phyloP scores from a whole-genome alignment of 2,113 vertebrate genomes.

The Corythornis cristatus region DNA sequence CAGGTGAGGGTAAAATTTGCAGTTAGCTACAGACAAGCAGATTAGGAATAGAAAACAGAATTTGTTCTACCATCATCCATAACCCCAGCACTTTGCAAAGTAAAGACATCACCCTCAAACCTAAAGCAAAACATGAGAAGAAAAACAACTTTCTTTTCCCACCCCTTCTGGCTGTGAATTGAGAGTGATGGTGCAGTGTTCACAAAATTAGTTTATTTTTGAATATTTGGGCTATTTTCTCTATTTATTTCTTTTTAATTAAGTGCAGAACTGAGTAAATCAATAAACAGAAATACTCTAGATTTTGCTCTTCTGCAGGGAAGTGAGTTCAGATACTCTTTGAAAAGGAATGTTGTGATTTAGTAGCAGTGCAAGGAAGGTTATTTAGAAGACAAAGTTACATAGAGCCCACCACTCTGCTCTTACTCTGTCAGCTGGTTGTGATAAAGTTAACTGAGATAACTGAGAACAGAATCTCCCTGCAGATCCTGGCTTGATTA shows the following conservation, averaged over 20 bases:
- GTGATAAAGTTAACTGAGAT: slow-evolving; percentile 35
- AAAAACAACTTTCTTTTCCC: background rate
- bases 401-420: background rate
- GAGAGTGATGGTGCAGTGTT: background rate
- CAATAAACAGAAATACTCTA: background rate
- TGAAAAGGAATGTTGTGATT: background rate
- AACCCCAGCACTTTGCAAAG: background rate
- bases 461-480: background rate
- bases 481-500: slow-evolving; percentile 17
- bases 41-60: slow-evolving; percentile 10
- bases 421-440: background rate
- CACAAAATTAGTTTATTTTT: background rate
- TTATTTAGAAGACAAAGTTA: slow-evolving; percentile 35
- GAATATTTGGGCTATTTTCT: background rate
- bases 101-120: background rate
- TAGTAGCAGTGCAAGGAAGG: background rate
- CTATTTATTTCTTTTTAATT: background rate
- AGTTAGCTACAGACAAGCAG: slow-evolving; percentile 1
- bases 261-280: background rate
- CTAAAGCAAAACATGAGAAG: background rate
- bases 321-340: background rate
- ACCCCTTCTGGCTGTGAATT: background rate
- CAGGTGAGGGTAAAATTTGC: background rate
- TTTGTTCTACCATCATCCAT: background rate
- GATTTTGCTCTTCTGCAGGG: background rate